Base-by-base conservation (phyloP, 2,113 vertebrate species). In the Aldabrachelys gigantea region DNA sequence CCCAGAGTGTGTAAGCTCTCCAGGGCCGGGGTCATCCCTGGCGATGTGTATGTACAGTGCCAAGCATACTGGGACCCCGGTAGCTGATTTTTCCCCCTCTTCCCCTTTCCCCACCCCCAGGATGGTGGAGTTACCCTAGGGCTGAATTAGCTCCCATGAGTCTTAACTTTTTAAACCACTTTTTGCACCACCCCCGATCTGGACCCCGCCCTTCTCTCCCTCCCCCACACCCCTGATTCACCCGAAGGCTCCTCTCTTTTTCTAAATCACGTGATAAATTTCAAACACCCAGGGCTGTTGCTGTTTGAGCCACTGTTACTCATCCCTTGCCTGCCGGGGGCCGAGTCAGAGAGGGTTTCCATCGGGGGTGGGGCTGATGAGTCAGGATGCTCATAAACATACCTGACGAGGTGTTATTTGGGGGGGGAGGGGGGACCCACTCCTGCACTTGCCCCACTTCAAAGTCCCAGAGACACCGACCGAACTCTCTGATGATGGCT, bases 231-330 rank as follows among this genome's bases (percentile, higher is more conserved):
- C 1, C 95, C 83, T 86, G 2, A 80, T 81, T 35, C 41, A 31
- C 31, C 25, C 72, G 49, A 76, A 0, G 1, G 3, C 25, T 24
- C 2, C 25, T 53, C 81, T 76, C 59, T 50, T 91, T 90, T 89
- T 27, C 80, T 86, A 96, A 96, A 96, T 96, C 96, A 96, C 88
- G 84, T 94, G 95, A 81, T 84, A 88, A 91, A 89, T 49, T 62
- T 38, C 90, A 81, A 95, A 10, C 75, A 31, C 44, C n/a, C 35
- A 25, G 12, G 75, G 75, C 38, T 47, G 75, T 27, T 44, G 72
- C 72, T 25, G 38, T 41, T 25, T 76, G 72, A 44, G 41, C 75
- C 2, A 84, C 85, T 69, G 27, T 97, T 96, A 95, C 90, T 97
- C 96, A 96, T 89, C 91, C 83, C 38, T 21, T 5, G 8, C 44